Evolutionary conservation across 2,888 invertebrate genomes (phyloP).

Genomic region (Pyrocoelia pectoralis): DNA sequence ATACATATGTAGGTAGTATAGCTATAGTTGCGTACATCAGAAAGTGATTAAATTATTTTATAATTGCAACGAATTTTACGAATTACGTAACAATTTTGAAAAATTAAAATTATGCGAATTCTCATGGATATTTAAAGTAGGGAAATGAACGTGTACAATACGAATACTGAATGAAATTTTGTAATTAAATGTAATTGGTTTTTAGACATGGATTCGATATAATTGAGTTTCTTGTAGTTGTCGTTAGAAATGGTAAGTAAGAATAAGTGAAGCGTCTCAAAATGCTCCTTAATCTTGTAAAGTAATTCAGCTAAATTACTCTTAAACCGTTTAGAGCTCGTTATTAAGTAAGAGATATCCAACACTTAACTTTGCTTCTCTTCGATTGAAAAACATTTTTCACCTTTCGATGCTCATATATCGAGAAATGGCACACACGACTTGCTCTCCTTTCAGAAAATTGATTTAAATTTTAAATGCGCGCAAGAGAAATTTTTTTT

Average conservation of each 20-base stretch:
- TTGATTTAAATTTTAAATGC: conserved; percentile 9
- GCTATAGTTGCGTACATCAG: too few species aligned
- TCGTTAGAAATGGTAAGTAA: neutral
- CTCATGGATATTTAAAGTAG: too few species aligned
- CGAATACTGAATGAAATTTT: too few species aligned
- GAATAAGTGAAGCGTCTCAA: neutral
- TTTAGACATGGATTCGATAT: too few species aligned
- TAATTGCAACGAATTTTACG: too few species aligned
- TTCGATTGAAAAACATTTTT: neutral
- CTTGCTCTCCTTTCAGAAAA: neutral
- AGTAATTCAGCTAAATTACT: neutral
- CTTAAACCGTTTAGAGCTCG: neutral
- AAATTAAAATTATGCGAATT: too few species aligned
- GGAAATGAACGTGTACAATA: too few species aligned
- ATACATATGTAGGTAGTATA: too few species aligned
- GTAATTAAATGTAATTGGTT: too few species aligned
- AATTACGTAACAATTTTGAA: too few species aligned
- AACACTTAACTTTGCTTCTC: neutral
- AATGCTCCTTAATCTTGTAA: conserved; percentile 1
- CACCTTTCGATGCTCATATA: neutral
- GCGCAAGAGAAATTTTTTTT: neutral
- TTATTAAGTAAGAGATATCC: neutral
- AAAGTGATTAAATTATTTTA: too few species aligned
- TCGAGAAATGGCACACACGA: neutral
- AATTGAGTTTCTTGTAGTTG: neutral